These are phyloP conservation scores for Chanos chanos DNA, from an alignment of 2,797 vertebrate species.

Conservation along the genomic window DNA sequence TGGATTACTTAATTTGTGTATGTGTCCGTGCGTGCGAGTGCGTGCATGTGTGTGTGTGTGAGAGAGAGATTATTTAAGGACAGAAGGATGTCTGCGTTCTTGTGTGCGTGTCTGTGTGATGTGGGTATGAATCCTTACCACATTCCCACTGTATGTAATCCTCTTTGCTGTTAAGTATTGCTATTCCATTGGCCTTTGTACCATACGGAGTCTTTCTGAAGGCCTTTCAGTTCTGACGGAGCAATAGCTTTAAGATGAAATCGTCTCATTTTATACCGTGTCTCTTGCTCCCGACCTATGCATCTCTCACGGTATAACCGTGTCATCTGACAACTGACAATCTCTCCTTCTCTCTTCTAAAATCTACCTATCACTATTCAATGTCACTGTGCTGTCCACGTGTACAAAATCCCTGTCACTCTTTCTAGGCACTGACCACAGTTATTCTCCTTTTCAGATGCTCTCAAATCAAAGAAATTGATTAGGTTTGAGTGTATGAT, in stretches of 20 bases:
- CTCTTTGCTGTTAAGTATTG: background rate
- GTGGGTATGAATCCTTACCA: conserved; percentile 24
- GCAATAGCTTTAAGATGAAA: conserved; percentile 32
- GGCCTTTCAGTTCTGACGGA: conserved; percentile 4
- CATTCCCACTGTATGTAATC: background rate
- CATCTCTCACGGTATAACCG: conserved; percentile 8
- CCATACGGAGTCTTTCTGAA: too few relatives aligned
- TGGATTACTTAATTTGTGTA: conserved; percentile 14
- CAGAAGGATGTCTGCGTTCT: conserved; percentile 17
- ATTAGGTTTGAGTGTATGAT: too few relatives aligned
- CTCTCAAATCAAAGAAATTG: too few relatives aligned
- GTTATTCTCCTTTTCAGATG: too few relatives aligned
- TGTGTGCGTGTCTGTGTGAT: conserved; percentile 38
- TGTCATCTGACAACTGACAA: conserved; percentile 17
- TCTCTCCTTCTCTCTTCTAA: conserved; percentile 13
- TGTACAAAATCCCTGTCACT: too few relatives aligned
- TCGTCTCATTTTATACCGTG: conserved; percentile 10
- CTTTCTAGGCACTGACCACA: background rate
- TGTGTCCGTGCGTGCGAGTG: conserved; percentile 34
- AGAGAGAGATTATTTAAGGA: too few relatives aligned
- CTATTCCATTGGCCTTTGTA: background rate
- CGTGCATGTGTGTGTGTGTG: conserved; percentile 23
- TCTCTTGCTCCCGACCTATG: conserved; percentile 26
- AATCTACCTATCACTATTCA: too few relatives aligned
- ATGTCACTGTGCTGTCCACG: too few relatives aligned